Evolutionary conservation across 2,113 vertebrate genomes (phyloP).

Genomic region (Bos indicus): DNA sequence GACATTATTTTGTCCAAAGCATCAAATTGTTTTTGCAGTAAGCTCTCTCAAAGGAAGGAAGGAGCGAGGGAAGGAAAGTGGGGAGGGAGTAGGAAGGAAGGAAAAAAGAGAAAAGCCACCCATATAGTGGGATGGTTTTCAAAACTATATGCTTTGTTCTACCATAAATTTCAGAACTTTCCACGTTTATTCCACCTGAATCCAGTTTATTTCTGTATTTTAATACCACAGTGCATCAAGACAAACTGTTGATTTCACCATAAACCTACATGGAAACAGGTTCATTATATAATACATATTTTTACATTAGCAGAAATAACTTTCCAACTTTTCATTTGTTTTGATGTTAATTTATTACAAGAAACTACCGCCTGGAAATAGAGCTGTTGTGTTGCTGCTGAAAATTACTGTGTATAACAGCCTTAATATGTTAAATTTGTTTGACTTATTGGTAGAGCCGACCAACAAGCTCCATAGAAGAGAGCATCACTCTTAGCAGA

Average conservation of each 20-base stretch:
- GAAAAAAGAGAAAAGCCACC: neutral
- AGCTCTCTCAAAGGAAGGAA: neutral
- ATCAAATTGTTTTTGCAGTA: constrained; percentile 8
- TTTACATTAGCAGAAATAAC: constrained; percentile 51
- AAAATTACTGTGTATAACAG: constrained; percentile 61
- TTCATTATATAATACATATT: constrained; percentile 40
- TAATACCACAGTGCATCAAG: neutral
- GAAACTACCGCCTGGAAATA: constrained; percentile 50
- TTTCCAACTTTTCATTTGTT: constrained; percentile 62
- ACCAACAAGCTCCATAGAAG: constrained; percentile 56
- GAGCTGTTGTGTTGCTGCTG: constrained; percentile 28
- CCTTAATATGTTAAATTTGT: constrained; percentile 75
- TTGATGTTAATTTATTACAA: constrained; percentile 49
- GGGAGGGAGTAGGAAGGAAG: neutral
- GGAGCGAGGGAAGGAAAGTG: neutral
- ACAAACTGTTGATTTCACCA: neutral
- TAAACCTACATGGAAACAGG: neutral
- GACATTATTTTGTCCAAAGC: neutral
- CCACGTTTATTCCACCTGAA: neutral
- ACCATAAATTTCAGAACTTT: neutral
- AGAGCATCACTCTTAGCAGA: constrained; percentile 75
- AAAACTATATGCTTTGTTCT: constrained; percentile 27
- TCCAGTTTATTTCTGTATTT: neutral
- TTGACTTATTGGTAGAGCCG: constrained; percentile 69
- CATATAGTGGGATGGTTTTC: neutral